These are phyloP conservation scores for Chymomyza procnemis DNA, from an alignment of 2,888 invertebrate species.

Conservation along the genomic window DNA sequence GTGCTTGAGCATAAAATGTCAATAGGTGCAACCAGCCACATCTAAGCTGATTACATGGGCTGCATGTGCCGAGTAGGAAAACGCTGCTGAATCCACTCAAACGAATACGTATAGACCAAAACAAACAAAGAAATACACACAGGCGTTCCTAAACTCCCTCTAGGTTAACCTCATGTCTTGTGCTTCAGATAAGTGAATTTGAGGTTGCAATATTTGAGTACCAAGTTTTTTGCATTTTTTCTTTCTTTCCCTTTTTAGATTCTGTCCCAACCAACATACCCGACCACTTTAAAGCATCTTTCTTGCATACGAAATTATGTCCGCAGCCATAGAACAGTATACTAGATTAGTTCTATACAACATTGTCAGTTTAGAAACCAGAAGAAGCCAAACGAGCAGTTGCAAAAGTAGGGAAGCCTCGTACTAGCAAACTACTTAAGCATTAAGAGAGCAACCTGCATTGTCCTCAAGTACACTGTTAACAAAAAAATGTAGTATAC, in stretches of 20 bases:
- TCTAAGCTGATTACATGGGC: constrained; percentile 56
- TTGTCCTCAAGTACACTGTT: not conserved
- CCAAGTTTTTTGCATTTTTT: not conserved
- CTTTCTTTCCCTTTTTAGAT: not conserved
- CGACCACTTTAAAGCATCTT: not conserved
- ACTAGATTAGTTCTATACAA: constrained; percentile 33
- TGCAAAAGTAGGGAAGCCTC: not conserved
- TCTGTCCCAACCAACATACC: not conserved
- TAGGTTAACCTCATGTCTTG: constrained; percentile 27
- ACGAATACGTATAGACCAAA: constrained; percentile 25
- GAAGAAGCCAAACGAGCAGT: constrained; percentile 22
- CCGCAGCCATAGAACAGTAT: not conserved
- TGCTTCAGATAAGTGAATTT: constrained; percentile 36
- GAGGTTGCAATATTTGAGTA: not conserved
- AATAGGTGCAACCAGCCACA: constrained; percentile 63
- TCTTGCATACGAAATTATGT: not conserved
- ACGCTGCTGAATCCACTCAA: not conserved
- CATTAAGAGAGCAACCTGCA: not conserved
- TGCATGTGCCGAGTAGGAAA: constrained; percentile 8
- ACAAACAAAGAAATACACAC: not conserved
- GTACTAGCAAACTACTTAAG: not conserved
- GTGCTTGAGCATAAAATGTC: constrained; percentile 70
- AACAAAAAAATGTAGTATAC: not conserved
- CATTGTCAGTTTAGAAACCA: constrained; percentile 19
- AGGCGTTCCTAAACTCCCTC: constrained; percentile 4